A percentile compares a stretch with the other conserved stretches of the same genome.
Evolutionary conservation across 2,113 vertebrate species (phyloP).

Genomic region (Myrmecophaga tridactyla): DNA sequence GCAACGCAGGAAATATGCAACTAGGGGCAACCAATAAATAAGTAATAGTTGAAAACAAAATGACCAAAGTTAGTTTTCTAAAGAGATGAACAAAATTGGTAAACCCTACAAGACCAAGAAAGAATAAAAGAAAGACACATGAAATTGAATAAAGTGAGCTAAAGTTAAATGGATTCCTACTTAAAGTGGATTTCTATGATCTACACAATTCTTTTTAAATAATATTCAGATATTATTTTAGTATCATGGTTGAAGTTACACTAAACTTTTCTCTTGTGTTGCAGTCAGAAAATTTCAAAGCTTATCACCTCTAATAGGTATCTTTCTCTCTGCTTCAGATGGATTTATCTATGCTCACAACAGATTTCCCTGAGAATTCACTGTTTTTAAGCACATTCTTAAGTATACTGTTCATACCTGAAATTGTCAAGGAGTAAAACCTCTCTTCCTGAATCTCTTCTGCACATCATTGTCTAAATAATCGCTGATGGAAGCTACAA

Average conservation of each 20-base stretch:
- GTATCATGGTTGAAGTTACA: neutral
- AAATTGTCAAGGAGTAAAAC: neutral
- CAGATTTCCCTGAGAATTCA: neutral
- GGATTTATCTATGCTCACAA: neutral
- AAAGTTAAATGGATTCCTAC: neutral
- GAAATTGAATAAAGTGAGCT: neutral
- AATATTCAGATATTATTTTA: neutral
- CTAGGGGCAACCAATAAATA: neutral
- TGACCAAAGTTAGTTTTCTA: neutral
- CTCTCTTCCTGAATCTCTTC: neutral
- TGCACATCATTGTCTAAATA: neutral
- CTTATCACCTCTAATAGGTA: neutral
- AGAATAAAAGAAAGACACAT: neutral
- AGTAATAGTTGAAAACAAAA: neutral
- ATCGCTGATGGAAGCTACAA: too few species aligned
- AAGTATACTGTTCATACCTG: neutral
- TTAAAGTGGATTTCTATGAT: neutral
- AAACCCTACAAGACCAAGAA: neutral
- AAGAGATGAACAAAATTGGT: neutral
- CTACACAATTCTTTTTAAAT: neutral
- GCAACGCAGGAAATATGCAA: neutral
- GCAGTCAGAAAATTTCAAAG: neutral
- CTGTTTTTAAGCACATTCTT: neutral
- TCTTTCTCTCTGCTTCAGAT: neutral
- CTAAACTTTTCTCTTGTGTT: neutral